phyloP scores from a whole-genome alignment of 1,140 invertebrate species.

The Diabrotica virgifera region DNA sequence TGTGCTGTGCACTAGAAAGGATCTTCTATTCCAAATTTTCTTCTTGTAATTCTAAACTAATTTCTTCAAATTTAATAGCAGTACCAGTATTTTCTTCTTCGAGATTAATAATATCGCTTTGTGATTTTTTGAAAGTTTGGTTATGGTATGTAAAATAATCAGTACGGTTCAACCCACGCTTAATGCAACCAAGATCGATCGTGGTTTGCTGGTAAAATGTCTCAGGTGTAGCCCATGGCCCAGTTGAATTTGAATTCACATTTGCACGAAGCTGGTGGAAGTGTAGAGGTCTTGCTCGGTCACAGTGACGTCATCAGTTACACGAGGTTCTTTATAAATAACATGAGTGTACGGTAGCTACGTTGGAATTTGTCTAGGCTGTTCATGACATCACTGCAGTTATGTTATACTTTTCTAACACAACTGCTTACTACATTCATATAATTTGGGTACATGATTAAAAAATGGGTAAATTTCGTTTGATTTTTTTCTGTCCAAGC shows the following conservation, averaged over 20 bases:
- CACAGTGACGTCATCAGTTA: background rate
- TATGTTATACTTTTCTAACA: background rate
- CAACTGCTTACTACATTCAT: background rate
- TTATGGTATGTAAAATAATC: too few relatives aligned
- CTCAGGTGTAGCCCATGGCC: slow-evolving; percentile 1
- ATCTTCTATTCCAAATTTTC: too few relatives aligned
- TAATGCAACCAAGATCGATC: too few relatives aligned
- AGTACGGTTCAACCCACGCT: too few relatives aligned
- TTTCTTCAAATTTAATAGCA: too few relatives aligned
- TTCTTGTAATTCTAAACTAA: too few relatives aligned
- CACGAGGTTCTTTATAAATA: slow-evolving; percentile 2
- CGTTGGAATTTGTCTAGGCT: background rate
- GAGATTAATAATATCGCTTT: too few relatives aligned
- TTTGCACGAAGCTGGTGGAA: background rate
- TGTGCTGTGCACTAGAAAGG: too few relatives aligned
- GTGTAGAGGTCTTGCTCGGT: background rate
- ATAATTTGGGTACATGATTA: background rate
- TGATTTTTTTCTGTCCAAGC: too few relatives aligned
- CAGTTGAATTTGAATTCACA: background rate
- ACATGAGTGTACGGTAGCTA: background rate
- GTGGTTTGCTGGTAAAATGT: background rate
- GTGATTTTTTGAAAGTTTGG: too few relatives aligned
- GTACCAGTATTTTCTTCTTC: too few relatives aligned
- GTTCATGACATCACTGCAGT: background rate
- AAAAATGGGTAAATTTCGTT: background rate